Conservation (phyloP, 2,797 vertebrate genomes). For the Pelodytes ibericus region DNA sequence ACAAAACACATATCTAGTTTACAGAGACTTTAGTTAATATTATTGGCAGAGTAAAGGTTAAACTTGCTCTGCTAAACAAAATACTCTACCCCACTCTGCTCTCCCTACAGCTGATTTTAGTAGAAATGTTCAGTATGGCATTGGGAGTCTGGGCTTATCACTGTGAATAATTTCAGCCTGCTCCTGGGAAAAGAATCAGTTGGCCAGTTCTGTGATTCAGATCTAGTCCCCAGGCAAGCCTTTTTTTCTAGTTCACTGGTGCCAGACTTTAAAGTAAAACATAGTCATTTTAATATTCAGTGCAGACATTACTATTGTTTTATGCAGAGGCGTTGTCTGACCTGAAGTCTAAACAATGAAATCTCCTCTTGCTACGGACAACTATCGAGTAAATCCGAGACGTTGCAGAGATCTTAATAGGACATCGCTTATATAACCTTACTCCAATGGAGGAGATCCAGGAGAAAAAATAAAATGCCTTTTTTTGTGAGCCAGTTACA, state of each 20-base stretch:
- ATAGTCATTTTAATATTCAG: slow-evolving; percentile 46
- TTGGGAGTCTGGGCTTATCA: slow-evolving; percentile 46
- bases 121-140: slow-evolving; percentile 36
- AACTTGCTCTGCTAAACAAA: not conserved
- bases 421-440: not conserved
- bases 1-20: too few species aligned
- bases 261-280: slow-evolving; percentile 56
- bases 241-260: slow-evolving; percentile 55
- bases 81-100: not conserved
- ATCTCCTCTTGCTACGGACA: slow-evolving; percentile 16
- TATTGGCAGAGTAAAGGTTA: not conserved
- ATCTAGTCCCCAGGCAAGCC: slow-evolving; percentile 47
- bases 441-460: too few species aligned
- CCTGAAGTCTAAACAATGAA: slow-evolving; percentile 32
- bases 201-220: slow-evolving; percentile 55
- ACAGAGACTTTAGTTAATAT: not conserved
- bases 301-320: slow-evolving; percentile 38
- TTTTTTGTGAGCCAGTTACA: too few species aligned
- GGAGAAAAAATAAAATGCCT: too few species aligned
- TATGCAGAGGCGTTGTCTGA: slow-evolving; percentile 40
- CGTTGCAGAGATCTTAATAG: not conserved
- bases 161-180: slow-evolving; percentile 51
- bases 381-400: slow-evolving; percentile 16
- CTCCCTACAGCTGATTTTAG: slow-evolving; percentile 33
- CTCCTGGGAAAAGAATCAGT: slow-evolving; percentile 54